Evolutionary conservation across 2,113 vertebrate genomes (phyloP).

Genomic region (Heteronetta atricapilla): DNA sequence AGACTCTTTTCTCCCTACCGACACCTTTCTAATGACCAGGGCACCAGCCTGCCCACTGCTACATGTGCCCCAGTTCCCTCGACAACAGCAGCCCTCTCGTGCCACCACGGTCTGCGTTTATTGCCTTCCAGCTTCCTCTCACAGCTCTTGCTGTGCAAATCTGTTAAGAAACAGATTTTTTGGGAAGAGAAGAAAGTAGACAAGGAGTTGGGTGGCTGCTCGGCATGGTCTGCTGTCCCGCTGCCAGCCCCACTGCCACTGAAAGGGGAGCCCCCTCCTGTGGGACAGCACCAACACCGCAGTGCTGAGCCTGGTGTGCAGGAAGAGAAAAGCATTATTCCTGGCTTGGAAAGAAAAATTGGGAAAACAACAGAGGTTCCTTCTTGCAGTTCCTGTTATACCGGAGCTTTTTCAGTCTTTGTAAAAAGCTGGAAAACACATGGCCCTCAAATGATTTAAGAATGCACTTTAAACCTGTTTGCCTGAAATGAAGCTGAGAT

Average conservation of each 20-base stretch:
- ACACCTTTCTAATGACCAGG: neutral
- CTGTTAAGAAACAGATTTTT: neutral
- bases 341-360: neutral
- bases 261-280: neutral
- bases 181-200: neutral
- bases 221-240: neutral
- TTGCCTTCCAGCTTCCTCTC: neutral
- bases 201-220: neutral
- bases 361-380: neutral
- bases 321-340: neutral
- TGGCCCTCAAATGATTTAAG: neutral
- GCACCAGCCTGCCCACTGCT: neutral
- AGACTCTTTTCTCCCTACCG: neutral
- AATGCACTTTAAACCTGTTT: neutral
- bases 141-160: neutral
- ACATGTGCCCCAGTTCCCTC: neutral
- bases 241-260: neutral
- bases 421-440: neutral
- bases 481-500: conserved; percentile 13
- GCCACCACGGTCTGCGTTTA: neutral
- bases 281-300: neutral
- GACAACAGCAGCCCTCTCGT: neutral
- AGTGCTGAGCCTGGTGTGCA: fast-evolving
- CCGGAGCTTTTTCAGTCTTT: neutral
- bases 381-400: neutral